phyloP scores from a whole-genome alignment of 2,113 vertebrate species.

The Grammomys dolichurus region DNA sequence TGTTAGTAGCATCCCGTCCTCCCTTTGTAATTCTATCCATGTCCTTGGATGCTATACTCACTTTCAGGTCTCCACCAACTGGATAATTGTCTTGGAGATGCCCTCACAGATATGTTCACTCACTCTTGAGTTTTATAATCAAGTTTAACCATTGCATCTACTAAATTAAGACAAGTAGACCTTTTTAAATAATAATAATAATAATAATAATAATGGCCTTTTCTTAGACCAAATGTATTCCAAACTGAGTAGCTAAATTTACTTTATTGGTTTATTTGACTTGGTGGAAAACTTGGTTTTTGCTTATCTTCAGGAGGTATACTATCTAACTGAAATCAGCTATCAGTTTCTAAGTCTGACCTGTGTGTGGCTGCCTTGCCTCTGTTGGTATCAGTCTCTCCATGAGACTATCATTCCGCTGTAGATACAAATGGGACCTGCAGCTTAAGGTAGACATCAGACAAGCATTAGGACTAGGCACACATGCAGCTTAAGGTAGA shows the following conservation, averaged over 20 bases:
- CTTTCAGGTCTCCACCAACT: background rate
- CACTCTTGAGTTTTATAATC: background rate
- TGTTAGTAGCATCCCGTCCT: background rate
- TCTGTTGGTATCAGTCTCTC: background rate
- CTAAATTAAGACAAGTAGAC: background rate
- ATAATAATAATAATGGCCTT: background rate
- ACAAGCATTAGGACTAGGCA: background rate
- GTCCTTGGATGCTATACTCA: background rate
- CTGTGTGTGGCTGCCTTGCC: background rate
- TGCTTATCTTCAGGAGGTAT: background rate
- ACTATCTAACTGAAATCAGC: background rate
- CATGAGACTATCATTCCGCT: background rate
- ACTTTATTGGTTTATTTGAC: constrained; percentile 13
- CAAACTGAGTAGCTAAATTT: constrained; percentile 31
- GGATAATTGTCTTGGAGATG: background rate
- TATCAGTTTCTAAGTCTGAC: background rate
- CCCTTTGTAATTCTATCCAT: background rate
- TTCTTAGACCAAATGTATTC: background rate
- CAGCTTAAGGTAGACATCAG: background rate
- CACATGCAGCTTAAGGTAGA: background rate
- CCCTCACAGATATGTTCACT: background rate
- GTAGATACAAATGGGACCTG: background rate
- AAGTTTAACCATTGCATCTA: background rate
- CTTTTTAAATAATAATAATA: background rate
- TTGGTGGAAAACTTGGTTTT: constrained; percentile 1